These are phyloP conservation scores for Calephelis virginiensis DNA, from an alignment of 1,140 invertebrate species.

Conservation along the genomic window DNA sequence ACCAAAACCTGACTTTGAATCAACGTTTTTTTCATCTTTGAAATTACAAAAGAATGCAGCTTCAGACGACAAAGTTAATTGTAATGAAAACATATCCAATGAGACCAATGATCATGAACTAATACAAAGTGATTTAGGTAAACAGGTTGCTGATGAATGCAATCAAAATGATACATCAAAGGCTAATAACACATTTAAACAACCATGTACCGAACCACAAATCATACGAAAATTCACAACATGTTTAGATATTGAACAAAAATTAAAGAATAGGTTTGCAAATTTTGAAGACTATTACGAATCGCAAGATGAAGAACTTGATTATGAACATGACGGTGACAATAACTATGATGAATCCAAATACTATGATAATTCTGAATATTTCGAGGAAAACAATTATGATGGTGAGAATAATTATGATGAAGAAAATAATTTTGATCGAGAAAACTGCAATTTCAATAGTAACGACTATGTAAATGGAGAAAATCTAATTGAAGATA, in stretches of 20 bases:
- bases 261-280: slow-evolving; percentile 25
- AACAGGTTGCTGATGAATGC: not conserved
- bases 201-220: slow-evolving; percentile 33
- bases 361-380: slow-evolving; percentile 26
- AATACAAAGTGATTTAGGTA: not conserved
- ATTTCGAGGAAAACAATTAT: slow-evolving; percentile 10
- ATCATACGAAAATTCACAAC: slow-evolving; percentile 49
- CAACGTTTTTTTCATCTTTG: slow-evolving; percentile 29
- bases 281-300: slow-evolving; percentile 22
- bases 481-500: too few relatives aligned
- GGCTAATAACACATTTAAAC: not conserved
- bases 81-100: slow-evolving; percentile 11
- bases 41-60: slow-evolving; percentile 27
- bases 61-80: slow-evolving; percentile 12
- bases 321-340: slow-evolving; percentile 30
- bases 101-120: not conserved
- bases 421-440: slow-evolving; percentile 12
- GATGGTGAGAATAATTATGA: slow-evolving; percentile 13
- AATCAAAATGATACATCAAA: not conserved
- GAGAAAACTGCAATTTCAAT: too few relatives aligned
- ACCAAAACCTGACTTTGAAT: slow-evolving; percentile 19
- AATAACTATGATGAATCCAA: slow-evolving; percentile 28
- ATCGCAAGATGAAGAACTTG: slow-evolving; percentile 24
- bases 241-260: slow-evolving; percentile 46
- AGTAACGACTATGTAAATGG: too few relatives aligned